A percentile compares a stretch with the other conserved stretches of the same genome.
Conservation (phyloP, 2,797 vertebrate species). For the Acestrorhynchus altus region DNA sequence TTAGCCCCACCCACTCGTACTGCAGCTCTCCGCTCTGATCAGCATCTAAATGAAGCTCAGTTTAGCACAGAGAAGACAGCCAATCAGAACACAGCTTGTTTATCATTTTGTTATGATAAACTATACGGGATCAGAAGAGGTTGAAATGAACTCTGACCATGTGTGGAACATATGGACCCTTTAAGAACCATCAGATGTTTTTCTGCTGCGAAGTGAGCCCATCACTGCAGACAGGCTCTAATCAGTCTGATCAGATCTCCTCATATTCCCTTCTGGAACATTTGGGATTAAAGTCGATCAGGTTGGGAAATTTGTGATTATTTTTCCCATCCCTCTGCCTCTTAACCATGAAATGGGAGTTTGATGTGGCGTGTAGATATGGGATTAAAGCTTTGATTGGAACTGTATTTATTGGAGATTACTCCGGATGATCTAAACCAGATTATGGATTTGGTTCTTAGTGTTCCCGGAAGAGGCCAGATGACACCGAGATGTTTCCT, state of each 20-base stretch:
- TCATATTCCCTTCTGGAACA: conserved; percentile 67
- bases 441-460: conserved; percentile 73
- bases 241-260: conserved; percentile 72
- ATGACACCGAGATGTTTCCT: conserved; percentile 66
- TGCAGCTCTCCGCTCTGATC: no score
- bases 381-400: conserved; percentile 71
- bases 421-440: conserved; percentile 71
- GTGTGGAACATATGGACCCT: no score
- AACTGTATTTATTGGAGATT: conserved; percentile 73
- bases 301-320: conserved; percentile 47
- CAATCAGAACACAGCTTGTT: no score
- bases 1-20: no score
- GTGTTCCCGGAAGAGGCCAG: conserved; percentile 53
- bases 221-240: conserved; percentile 40
- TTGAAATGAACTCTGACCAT: no score
- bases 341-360: conserved; percentile 46
- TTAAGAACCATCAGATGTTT: background rate
- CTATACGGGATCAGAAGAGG: no score
- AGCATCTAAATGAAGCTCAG: no score
- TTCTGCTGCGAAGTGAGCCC: background rate
- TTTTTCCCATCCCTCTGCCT: background rate
- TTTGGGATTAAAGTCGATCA: conserved; percentile 65
- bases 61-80: no score
- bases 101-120: no score
- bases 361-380: conserved; percentile 65